Percentiles rank a stretch among this genome's conserved stretches.
These are phyloP conservation scores for Blera fallax DNA, from an alignment of 2,888 invertebrate genomes.

Conservation along the genomic window DNA sequence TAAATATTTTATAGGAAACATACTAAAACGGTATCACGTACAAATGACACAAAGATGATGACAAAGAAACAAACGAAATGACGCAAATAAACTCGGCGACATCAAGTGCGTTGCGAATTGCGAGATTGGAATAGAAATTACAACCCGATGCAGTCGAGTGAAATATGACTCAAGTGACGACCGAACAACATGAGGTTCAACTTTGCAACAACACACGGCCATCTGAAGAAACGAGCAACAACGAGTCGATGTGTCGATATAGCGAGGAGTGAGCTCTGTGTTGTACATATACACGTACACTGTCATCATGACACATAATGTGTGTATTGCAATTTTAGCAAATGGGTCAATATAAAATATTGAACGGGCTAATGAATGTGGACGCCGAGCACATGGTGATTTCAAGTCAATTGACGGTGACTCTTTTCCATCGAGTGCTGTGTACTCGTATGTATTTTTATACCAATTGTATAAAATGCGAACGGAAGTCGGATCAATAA, in stretches of 20 bases:
- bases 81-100: slow-evolving; percentile 58
- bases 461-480: slow-evolving; percentile 15
- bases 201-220: slow-evolving; percentile 10
- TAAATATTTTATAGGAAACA: neutral
- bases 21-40: slow-evolving; percentile 22
- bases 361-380: slow-evolving; percentile 38
- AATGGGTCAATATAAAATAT: slow-evolving; percentile 71
- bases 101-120: slow-evolving; percentile 50
- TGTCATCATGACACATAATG: slow-evolving; percentile 30
- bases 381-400: slow-evolving; percentile 33
- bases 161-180: slow-evolving; percentile 57
- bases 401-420: slow-evolving; percentile 52
- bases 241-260: neutral
- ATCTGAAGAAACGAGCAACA: neutral
- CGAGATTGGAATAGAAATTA: slow-evolving; percentile 59
- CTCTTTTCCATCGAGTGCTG: neutral
- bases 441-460: slow-evolving; percentile 10
- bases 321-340: slow-evolving; percentile 62
- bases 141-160: slow-evolving; percentile 54
- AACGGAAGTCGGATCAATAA: slow-evolving; percentile 66
- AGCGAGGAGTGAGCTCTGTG: slow-evolving; percentile 8
- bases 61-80: slow-evolving; percentile 38
- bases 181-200: slow-evolving; percentile 50
- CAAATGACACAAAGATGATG: slow-evolving; percentile 14
- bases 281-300: slow-evolving; percentile 1